phyloP scores from a whole-genome alignment of 2,797 vertebrate genomes.

The Potorous gilbertii region DNA sequence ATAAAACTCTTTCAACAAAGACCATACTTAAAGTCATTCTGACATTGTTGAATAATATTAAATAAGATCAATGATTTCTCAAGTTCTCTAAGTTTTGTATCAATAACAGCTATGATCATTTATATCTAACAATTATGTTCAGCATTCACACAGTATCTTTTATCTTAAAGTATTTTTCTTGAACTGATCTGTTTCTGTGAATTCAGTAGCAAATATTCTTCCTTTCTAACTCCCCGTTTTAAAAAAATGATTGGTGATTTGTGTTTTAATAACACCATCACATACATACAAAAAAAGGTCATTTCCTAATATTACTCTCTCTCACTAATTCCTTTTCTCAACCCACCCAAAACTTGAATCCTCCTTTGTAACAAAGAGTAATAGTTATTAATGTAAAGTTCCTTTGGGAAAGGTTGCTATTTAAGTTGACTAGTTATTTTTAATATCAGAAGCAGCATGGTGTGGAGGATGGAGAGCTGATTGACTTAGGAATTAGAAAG shows the following conservation, averaged over 20 bases:
- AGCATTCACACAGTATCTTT: background rate
- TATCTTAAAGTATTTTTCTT: background rate
- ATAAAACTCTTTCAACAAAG: background rate
- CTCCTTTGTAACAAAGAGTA: background rate
- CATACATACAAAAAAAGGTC: background rate
- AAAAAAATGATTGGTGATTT: background rate
- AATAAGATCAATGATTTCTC: background rate
- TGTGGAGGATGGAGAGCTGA: background rate
- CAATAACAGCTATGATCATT: background rate
- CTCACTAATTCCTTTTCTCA: background rate
- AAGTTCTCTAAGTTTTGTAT: background rate
- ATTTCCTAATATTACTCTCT: background rate
- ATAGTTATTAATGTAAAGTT: background rate
- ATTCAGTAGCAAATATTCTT: background rate
- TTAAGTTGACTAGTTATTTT: background rate
- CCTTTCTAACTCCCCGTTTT: background rate
- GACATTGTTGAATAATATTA: background rate
- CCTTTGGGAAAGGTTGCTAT: background rate
- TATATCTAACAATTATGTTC: background rate
- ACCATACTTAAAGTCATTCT: background rate
- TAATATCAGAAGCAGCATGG: background rate
- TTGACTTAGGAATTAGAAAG: background rate
- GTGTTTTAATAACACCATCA: background rate
- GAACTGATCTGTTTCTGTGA: background rate
- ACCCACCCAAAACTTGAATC: background rate